Base-by-base conservation (phyloP, 2,113 vertebrate genomes). In the Sinocyclocheilus maitianheensis region DNA sequence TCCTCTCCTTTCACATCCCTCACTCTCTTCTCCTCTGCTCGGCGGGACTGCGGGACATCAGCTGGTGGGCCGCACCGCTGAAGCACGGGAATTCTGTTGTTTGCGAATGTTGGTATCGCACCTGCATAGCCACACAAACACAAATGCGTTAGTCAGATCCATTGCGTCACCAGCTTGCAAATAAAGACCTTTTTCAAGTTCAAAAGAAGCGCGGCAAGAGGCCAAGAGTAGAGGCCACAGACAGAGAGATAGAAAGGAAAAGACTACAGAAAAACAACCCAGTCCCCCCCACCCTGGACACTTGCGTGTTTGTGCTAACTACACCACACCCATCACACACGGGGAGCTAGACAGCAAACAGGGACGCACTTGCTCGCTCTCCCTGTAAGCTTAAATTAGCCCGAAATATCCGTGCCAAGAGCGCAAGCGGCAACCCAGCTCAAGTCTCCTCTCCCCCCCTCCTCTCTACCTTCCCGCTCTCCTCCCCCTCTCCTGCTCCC, bases 371-470 rank as follows among this genome's bases (percentile, higher is more conserved):
- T 48, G 22, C 80, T 83, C 60, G 18, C 81, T 53, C 80, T 65
- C 74, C 69, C 86, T 13, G 84, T 2, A 20, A 87, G 88, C 85
- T 89, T 89, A 87, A 89, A 89, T 89, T 89, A 89, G 88, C 85
- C 85, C 43, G 78, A 89, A 89, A 48, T 79, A 83, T 85, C 65
- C 88, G 43, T 87, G 88, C 88, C 83, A 84, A 89, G 83, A 88
- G 84, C 81, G 75, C 83, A 88, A 76, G 90, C 85, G 83, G 72
- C 55, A 26, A 79, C 83, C 90, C 86, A 87, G 83, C 77, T 30
- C 65, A 6, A 83, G 60, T 63, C 67, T 10, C 67, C 43, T 58
- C 79, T 60, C 51, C 40, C 71, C 58, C 22, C 60, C 37, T 48
- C 67, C 51, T 51, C 37, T 37, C 86, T 60, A 55, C 9, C 65